Evolutionary conservation across 2,888 invertebrate species (phyloP).

Genomic region (Eristalis pertinax): DNA sequence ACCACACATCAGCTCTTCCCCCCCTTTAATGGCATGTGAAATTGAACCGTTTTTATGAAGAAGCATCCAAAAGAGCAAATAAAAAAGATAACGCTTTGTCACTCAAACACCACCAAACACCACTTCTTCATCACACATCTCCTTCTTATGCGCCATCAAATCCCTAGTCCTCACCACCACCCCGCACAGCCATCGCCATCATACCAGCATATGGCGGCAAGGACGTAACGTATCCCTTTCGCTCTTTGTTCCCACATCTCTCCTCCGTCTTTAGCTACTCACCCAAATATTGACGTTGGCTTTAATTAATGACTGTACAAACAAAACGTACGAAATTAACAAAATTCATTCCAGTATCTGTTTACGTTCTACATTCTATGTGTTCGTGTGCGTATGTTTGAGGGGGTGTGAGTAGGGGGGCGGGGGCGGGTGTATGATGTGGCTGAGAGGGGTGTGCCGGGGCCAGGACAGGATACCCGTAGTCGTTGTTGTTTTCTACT

Average conservation of each 20-base stretch:
- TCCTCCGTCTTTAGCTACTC: slow-evolving; percentile 65
- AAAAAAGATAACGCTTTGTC: slow-evolving; percentile 72
- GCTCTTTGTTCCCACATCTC: slow-evolving; percentile 52
- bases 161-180: slow-evolving; percentile 40
- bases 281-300: slow-evolving; percentile 71
- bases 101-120: slow-evolving; percentile 63
- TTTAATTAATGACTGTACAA: slow-evolving; percentile 72
- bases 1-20: slow-evolving; percentile 2
- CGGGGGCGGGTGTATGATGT: neutral
- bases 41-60: slow-evolving; percentile 71
- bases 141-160: slow-evolving; percentile 28
- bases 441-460: slow-evolving; percentile 21
- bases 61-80: slow-evolving; percentile 68
- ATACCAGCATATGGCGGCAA: slow-evolving; percentile 49
- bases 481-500: slow-evolving; percentile 26
- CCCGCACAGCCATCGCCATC: neutral
- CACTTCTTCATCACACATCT: slow-evolving; percentile 31
- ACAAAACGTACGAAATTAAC: slow-evolving; percentile 73
- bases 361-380: slow-evolving; percentile 42
- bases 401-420: neutral
- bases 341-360: slow-evolving; percentile 72
- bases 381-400: slow-evolving; percentile 21
- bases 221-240: slow-evolving; percentile 54
- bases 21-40: slow-evolving; percentile 64
- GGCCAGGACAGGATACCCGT: slow-evolving; percentile 40